Conservation (phyloP, 2,888 invertebrate genomes). For the Podotricha telesiphe region DNA sequence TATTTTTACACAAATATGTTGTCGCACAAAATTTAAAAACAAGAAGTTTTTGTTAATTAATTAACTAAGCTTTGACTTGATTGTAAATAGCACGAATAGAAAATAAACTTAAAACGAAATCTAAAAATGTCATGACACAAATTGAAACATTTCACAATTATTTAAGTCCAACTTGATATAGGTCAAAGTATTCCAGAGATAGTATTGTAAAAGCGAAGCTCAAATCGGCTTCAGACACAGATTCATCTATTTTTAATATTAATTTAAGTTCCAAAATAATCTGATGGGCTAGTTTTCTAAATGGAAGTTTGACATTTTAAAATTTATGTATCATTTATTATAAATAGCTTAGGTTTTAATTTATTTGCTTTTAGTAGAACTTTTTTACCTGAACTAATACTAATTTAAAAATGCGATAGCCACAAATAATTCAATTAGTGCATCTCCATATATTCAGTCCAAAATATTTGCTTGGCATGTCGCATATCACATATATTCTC, state of each 20-base stretch:
- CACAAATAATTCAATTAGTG: too few relatives aligned
- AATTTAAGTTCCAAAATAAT: not conserved
- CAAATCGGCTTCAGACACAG: not conserved
- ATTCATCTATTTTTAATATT: not conserved
- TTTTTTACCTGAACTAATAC: too few relatives aligned
- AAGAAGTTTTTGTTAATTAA: too few relatives aligned
- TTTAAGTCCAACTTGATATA: conserved; percentile 7
- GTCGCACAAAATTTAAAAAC: too few relatives aligned
- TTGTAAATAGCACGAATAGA: not conserved
- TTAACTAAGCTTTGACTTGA: too few relatives aligned
- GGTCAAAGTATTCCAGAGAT: conserved; percentile 20
- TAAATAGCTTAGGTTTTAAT: not conserved
- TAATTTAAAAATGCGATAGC: too few relatives aligned
- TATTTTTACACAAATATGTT: too few relatives aligned
- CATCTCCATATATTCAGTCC: too few relatives aligned
- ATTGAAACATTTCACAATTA: not conserved
- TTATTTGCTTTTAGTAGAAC: too few relatives aligned
- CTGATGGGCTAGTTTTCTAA: not conserved
- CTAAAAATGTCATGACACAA: not conserved
- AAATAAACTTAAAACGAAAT: not conserved
- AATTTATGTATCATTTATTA: not conserved
- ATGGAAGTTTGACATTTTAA: conserved; percentile 4
- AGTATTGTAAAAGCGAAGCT: not conserved
- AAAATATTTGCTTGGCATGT: too few relatives aligned
- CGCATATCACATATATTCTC: too few relatives aligned